phyloP scores from a whole-genome alignment of 2,797 vertebrate species.

The Natrix natrix region DNA sequence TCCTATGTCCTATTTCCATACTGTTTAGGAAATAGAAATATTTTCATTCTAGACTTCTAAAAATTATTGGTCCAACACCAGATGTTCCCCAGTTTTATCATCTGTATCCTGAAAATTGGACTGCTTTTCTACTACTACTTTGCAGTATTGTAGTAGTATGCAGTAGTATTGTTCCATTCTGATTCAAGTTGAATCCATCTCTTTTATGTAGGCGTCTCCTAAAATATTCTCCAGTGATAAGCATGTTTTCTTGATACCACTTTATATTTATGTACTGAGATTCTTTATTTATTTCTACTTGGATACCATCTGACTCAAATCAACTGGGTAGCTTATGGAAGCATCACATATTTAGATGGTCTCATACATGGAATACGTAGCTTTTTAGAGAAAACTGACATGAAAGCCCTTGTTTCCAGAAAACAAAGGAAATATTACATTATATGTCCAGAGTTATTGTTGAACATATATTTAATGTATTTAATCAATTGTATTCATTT shows the following conservation, averaged over 20 bases:
- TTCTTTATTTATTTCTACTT: background rate
- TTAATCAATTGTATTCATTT: background rate
- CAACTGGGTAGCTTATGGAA: background rate
- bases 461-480: background rate
- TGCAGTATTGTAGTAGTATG: background rate
- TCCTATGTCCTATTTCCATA: background rate
- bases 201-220: background rate
- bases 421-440: background rate
- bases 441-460: background rate
- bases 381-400: background rate
- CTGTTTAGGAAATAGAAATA: background rate
- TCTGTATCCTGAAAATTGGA: background rate
- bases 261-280: background rate
- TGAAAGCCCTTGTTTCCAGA: background rate
- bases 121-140: background rate
- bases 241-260: background rate
- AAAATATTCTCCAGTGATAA: background rate
- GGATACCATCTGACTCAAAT: background rate
- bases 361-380: background rate
- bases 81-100: background rate
- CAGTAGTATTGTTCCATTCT: background rate
- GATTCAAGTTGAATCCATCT: background rate
- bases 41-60: background rate
- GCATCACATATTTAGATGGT: background rate
- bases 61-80: background rate